Conservation (phyloP, 2,888 invertebrate genomes). For the Druceiella hillmani region DNA sequence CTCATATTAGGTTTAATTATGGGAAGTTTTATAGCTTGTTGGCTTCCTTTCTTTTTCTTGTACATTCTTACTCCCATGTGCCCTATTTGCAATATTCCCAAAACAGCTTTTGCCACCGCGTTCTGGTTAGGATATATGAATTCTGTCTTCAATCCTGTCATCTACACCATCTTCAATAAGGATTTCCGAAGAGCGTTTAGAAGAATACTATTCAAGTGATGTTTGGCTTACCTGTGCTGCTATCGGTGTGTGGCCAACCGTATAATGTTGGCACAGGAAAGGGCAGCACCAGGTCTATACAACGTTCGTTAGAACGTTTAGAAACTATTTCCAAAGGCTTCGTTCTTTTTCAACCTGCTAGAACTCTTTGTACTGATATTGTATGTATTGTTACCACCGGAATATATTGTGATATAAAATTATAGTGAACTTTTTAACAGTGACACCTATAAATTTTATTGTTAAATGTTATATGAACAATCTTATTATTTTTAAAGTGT, state of each 20-base stretch:
- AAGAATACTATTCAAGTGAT: conserved; percentile 93
- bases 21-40: conserved; percentile 97
- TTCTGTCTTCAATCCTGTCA: conserved; percentile 91
- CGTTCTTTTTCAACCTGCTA: too few relatives aligned
- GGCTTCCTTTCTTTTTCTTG: conserved; percentile 96
- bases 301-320: conserved; percentile 47
- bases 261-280: conserved; percentile 55
- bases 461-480: too few relatives aligned
- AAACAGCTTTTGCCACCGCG: conserved; percentile 83
- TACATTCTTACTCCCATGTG: conserved; percentile 85
- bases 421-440: too few relatives aligned
- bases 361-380: too few relatives aligned
- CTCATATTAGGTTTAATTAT: conserved; percentile 95
- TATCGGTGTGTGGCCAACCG: conserved; percentile 66
- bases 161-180: conserved; percentile 96
- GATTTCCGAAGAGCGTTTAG: conserved; percentile 95
- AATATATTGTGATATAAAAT: too few relatives aligned
- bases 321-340: too few relatives aligned
- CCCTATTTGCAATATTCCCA: conserved; percentile 68
- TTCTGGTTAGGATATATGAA: conserved; percentile 98
- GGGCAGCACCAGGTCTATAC: conserved; percentile 59
- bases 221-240: conserved; percentile 81
- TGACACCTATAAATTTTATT: too few relatives aligned
- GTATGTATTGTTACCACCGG: too few relatives aligned
- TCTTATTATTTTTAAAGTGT: too few relatives aligned